These are phyloP conservation scores for Craniophora ligustri DNA, from an alignment of 2,888 invertebrate genomes.

Conservation along the genomic window DNA sequence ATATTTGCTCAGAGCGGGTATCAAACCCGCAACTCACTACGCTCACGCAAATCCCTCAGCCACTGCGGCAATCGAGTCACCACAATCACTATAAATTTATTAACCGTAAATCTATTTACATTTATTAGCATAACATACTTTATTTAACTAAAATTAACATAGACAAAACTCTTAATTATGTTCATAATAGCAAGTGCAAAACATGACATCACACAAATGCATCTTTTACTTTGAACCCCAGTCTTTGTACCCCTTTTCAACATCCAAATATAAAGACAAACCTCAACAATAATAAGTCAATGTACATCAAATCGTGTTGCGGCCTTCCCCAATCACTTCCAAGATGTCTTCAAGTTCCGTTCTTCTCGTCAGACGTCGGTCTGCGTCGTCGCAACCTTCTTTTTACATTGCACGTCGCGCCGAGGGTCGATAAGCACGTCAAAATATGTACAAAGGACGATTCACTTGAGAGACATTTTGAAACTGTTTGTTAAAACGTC, in stretches of 20 bases:
- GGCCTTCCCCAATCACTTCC: conserved; percentile 41
- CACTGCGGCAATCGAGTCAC: no score
- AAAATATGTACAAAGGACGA: conserved; percentile 51
- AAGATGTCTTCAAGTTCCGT: conserved; percentile 52
- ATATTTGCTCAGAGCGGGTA: no score
- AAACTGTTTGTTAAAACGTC: conserved; percentile 51
- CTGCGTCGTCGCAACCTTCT: conserved; percentile 39
- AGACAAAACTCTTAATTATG: no score
- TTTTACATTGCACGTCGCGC: conserved; percentile 52
- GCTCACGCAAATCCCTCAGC: no score
- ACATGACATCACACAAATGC: no score
- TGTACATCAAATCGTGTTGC: conserved; percentile 28
- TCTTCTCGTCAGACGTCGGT: conserved; percentile 55
- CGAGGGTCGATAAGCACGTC: conserved; percentile 64
- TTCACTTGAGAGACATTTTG: conserved; percentile 21
- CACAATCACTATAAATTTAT: no score
- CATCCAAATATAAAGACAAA: background rate
- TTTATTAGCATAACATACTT: no score
- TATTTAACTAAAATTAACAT: no score
- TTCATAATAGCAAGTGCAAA: no score
- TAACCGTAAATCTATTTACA: no score
- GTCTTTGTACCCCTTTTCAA: background rate
- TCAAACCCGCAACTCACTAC: no score
- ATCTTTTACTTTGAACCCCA: no score
- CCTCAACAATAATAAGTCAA: background rate